A percentile compares a stretch with the other conserved stretches of the same genome.
phyloP scores from a whole-genome alignment of 2,797 vertebrate genomes.

The Urosaurus nigricauda region DNA sequence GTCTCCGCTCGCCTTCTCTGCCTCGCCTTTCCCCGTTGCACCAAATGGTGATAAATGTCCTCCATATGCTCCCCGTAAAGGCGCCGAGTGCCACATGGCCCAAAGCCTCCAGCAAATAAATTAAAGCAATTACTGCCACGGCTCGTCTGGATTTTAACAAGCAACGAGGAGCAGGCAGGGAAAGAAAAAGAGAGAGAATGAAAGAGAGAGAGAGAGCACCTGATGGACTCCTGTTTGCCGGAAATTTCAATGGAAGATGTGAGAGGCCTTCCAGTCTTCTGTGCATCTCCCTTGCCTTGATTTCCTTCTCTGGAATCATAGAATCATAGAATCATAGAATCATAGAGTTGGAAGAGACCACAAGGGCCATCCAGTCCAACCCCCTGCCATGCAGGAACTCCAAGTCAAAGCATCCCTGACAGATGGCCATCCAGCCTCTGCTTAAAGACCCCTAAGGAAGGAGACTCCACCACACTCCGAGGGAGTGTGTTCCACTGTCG shows the following conservation, averaged over 20 bases:
- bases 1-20: slow-evolving; percentile 39
- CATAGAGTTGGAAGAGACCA: too few species aligned
- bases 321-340: too few species aligned
- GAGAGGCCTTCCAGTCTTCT: too few species aligned
- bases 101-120: slow-evolving; percentile 83
- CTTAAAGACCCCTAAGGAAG: too few species aligned
- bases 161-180: slow-evolving; percentile 59
- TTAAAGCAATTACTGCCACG: slow-evolving; percentile 84
- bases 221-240: slow-evolving; percentile 73
- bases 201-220: slow-evolving; percentile 65
- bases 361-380: too few species aligned
- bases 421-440: too few species aligned
- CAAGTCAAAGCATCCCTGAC: too few species aligned
- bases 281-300: too few species aligned
- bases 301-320: too few species aligned
- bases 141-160: slow-evolving; percentile 77
- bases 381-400: too few species aligned
- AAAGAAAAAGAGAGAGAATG: neutral
- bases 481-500: too few species aligned
- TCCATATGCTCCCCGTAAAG: slow-evolving; percentile 85
- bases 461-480: too few species aligned
- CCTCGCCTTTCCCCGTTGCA: slow-evolving; percentile 48
- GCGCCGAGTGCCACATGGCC: slow-evolving; percentile 83
- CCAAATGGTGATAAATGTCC: slow-evolving; percentile 83
- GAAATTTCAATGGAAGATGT: slow-evolving; percentile 67